Conservation (phyloP, 2,888 invertebrate species). For the Fragum fragum region DNA sequence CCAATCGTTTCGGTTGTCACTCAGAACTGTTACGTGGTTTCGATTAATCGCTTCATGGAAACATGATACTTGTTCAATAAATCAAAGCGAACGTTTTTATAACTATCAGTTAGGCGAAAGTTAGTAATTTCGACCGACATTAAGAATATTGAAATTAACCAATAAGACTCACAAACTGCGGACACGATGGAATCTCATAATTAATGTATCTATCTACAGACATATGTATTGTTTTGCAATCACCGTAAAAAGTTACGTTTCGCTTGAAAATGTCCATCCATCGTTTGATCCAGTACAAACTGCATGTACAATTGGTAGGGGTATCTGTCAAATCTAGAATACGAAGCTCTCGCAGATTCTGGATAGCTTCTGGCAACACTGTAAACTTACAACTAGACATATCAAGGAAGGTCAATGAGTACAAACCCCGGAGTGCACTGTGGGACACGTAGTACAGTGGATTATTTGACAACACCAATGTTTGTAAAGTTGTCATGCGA, state of each 20-base stretch:
- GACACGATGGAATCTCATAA: conserved; percentile 59
- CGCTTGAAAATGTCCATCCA: conserved; percentile 20
- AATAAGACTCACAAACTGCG: conserved; percentile 35
- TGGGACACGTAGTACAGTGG: conserved; percentile 63
- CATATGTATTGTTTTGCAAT: conserved; percentile 62
- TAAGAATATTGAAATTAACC: too few relatives aligned
- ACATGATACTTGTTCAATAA: too few relatives aligned
- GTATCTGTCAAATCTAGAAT: conserved; percentile 32
- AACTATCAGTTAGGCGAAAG: too few relatives aligned
- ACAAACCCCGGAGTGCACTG: conserved; percentile 50
- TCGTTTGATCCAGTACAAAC: conserved; percentile 59
- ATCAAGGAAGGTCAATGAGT: conserved; percentile 43
- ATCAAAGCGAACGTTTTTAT: too few relatives aligned
- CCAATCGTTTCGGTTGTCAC: too few relatives aligned
- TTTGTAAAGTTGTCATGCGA: conserved; percentile 44
- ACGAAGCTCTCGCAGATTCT: conserved; percentile 39
- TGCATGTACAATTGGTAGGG: conserved; percentile 66
- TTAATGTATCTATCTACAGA: conserved; percentile 57
- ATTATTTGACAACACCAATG: conserved; percentile 53
- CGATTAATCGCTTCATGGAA: too few relatives aligned
- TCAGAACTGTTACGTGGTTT: too few relatives aligned
- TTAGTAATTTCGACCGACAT: too few relatives aligned
- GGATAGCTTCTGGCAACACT: conserved; percentile 55
- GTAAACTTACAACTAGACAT: conserved; percentile 53
- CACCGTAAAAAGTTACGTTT: conserved; percentile 42